These are phyloP conservation scores for Sander lucioperca DNA, from an alignment of 2,113 vertebrate genomes.

Conservation along the genomic window DNA sequence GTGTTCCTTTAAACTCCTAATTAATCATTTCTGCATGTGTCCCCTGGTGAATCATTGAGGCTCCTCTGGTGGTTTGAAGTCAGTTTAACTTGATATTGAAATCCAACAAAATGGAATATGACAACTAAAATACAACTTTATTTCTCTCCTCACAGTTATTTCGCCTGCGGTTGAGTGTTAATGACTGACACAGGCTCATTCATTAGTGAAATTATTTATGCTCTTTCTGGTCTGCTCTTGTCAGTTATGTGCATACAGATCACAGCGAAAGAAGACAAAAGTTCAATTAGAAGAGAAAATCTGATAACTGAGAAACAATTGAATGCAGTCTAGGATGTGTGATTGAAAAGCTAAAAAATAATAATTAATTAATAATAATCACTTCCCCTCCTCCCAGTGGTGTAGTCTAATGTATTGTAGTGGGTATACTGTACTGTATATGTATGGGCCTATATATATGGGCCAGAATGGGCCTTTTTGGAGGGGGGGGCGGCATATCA, in stretches of 20 bases:
- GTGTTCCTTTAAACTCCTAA: not conserved
- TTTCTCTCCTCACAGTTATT: not conserved
- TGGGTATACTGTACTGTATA: too few species aligned
- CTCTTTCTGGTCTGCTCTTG: too few species aligned
- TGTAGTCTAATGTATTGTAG: too few species aligned
- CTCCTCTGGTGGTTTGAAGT: not conserved
- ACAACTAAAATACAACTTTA: not conserved
- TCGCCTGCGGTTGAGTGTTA: not conserved
- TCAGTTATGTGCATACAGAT: slow-evolving; percentile 60
- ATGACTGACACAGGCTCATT: not conserved
- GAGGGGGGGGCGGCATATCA: too few species aligned
- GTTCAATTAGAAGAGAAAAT: slow-evolving; percentile 6
- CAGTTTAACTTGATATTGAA: not conserved
- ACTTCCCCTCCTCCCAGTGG: too few species aligned
- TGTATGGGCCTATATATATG: too few species aligned
- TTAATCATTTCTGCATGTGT: not conserved
- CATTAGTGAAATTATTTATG: not conserved
- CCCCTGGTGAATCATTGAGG: not conserved
- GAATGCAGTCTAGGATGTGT: slow-evolving; percentile 88
- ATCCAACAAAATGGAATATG: not conserved
- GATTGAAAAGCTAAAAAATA: slow-evolving; percentile 78
- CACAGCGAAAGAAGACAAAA: slow-evolving; percentile 87
- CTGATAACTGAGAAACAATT: slow-evolving; percentile 26
- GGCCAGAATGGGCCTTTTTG: too few species aligned
- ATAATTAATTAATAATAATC: slow-evolving; percentile 16